A percentile compares a stretch with the other conserved stretches of the same genome.
Conservation (phyloP, 2,113 vertebrate species). For the Lophotis ruficrista region DNA sequence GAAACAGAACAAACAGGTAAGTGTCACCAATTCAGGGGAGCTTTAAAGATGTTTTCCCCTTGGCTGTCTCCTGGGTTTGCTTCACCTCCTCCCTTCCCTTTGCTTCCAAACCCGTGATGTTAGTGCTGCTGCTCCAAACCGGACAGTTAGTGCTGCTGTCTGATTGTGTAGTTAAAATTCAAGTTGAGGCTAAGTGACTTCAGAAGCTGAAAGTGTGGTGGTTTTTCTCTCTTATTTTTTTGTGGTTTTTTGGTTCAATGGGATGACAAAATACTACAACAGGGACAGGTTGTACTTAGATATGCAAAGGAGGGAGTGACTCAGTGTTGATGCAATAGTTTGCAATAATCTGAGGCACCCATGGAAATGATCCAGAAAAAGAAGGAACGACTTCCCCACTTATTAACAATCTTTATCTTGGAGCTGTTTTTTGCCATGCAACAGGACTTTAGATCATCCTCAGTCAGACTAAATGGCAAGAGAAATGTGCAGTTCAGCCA, state of each 20-base stretch:
- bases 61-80: not conserved
- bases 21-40: not conserved
- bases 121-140: too few species aligned
- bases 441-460: not conserved
- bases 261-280: not conserved
- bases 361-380: not conserved
- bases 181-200: slow-evolving; percentile 23
- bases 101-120: not conserved
- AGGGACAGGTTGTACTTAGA: not conserved
- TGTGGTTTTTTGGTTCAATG: not conserved
- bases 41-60: slow-evolving; percentile 17
- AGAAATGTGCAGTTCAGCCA: not conserved
- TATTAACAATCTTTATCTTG: not conserved
- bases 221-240: not conserved
- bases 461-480: not conserved
- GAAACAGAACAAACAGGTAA: slow-evolving; percentile 13
- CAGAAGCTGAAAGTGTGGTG: not conserved
- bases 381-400: not conserved
- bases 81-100: not conserved
- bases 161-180: slow-evolving; percentile 39
- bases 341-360: not conserved
- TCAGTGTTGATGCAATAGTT: not conserved
- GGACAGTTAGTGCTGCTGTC: not conserved
- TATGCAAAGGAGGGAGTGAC: not conserved
- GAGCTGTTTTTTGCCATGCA: not conserved